Conservation (phyloP, 2,888 invertebrate genomes). For the Melanostoma scalare region DNA sequence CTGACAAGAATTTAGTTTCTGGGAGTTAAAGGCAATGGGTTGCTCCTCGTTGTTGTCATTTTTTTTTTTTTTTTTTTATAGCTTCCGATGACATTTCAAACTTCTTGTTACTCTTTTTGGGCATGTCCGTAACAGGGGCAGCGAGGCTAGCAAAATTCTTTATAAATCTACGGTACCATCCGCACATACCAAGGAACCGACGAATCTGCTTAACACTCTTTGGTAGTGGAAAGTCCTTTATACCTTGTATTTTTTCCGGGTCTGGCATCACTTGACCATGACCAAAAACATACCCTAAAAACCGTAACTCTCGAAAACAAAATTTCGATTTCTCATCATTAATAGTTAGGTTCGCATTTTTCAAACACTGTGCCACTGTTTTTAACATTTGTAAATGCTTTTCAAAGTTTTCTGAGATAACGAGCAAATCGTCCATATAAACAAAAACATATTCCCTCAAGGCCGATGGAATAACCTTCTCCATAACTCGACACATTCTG, state of each 20-base stretch:
- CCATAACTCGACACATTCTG: no score
- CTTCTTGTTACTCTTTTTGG: no score
- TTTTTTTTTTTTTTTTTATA: no score
- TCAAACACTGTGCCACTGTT: no score
- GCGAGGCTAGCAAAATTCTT: no score
- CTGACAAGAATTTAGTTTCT: no score
- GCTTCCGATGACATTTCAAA: no score
- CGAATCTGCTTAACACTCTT: conserved; percentile 68
- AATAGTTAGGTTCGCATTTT: conserved; percentile 53
- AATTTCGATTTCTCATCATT: conserved; percentile 49
- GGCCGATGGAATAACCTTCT: conserved; percentile 46
- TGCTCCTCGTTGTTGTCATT: conserved; percentile 38
- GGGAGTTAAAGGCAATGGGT: no score
- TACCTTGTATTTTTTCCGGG: conserved; percentile 35
- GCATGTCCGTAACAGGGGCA: no score
- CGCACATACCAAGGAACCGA: conserved; percentile 67
- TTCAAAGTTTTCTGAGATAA: conserved; percentile 47
- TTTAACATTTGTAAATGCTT: no score
- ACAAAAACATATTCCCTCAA: conserved; percentile 51
- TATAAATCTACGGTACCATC: conserved; percentile 50
- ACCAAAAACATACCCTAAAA: conserved; percentile 51
- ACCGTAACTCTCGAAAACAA: conserved; percentile 35
- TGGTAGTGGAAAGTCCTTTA: conserved; percentile 42
- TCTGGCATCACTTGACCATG: conserved; percentile 38
- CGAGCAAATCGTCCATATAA: conserved; percentile 62